A percentile compares a stretch with the other conserved stretches of the same genome.
phyloP scores from a whole-genome alignment of 1,140 invertebrate genomes.

The Diorhabda carinulata region DNA sequence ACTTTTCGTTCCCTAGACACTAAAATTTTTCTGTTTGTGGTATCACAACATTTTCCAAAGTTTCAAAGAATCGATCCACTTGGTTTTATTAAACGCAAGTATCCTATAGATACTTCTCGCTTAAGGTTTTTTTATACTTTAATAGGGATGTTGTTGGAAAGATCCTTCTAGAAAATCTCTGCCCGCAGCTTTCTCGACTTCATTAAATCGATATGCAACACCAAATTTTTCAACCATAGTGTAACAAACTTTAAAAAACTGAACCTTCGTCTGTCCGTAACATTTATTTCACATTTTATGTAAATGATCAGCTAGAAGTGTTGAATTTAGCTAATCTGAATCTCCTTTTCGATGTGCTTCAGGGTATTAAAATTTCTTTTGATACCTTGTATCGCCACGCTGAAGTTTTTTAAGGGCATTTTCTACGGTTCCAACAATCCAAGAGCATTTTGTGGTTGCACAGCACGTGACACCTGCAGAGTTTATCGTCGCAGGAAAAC shows the following conservation, averaged over 20 bases:
- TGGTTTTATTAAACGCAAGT: constrained; percentile 40
- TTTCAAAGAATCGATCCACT: constrained; percentile 43
- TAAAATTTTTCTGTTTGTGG: constrained; percentile 46
- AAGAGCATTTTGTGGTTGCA: not conserved
- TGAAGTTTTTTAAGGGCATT: not conserved
- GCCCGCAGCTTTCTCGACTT: constrained; percentile 2
- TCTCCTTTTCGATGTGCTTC: constrained; percentile 4
- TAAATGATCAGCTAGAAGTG: constrained; percentile 5
- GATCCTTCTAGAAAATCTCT: not conserved
- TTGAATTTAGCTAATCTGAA: constrained; percentile 4
- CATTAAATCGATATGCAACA: constrained; percentile 6
- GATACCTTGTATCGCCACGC: not conserved
- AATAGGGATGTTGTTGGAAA: not conserved
- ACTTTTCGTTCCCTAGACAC: constrained; percentile 46
- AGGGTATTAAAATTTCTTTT: not conserved
- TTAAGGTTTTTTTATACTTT: constrained; percentile 36
- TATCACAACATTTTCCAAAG: constrained; percentile 40
- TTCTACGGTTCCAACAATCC: not conserved
- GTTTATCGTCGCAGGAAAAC: too few species aligned
- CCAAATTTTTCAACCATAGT: constrained; percentile 8
- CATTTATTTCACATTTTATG: not conserved
- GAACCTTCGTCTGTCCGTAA: too few species aligned
- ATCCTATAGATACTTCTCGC: constrained; percentile 44
- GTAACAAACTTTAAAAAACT: constrained; percentile 6
- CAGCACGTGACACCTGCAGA: too few species aligned